Evolutionary conservation across 2,888 invertebrate species (phyloP), one percentile per base, ranked within the genome.

Genomic region (Lypha dubia): DNA sequence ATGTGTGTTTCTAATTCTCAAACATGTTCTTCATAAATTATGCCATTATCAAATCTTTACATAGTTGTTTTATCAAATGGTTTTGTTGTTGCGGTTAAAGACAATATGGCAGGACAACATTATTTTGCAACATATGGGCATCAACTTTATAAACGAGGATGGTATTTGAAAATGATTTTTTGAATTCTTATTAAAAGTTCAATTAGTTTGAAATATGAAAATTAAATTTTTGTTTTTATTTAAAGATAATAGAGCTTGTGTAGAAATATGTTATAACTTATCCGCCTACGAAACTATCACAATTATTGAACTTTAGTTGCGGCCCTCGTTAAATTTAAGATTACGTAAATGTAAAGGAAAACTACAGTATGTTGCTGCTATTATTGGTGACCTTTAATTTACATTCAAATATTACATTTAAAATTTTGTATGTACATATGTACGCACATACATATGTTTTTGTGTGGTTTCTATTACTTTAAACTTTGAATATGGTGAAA

Each of bases 31-130:
- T 20, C 44, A 71, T 46, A 58, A 71, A 71, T 71, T 24, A 20
- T 46, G 22, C 24, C 28, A 28, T 71, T 71, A 58, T 56, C 20
- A 20, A 44, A 71, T 24, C 11, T 17, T 17, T 11, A 70, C 22
- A 38, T 38, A 35, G 32, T 32, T 67, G 38, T 15, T 46, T 11
- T n/a, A 38, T 20, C 20, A 13, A 32, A 28, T 15, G 32, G 24
- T 41, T 28, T 71, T 58, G 17, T 71, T 71, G 41, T 73, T 73
- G 60, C 35, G 60, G 60, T 49, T 32, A 49, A 62, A 22, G 49
- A 49, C 49, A 62, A 60, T 32, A 49, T 46, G 22, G 35, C 20
- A 17, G 38, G 35, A 49, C 7, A 62, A 38, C 15, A 44, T 41
- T 17, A 56, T 58, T n/a, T 11, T 53, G 11, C 15, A 44, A 2